A percentile compares a stretch with the other conserved stretches of the same genome.
Conservation (phyloP, 2,797 vertebrate genomes). For the Perodicticus potto region DNA sequence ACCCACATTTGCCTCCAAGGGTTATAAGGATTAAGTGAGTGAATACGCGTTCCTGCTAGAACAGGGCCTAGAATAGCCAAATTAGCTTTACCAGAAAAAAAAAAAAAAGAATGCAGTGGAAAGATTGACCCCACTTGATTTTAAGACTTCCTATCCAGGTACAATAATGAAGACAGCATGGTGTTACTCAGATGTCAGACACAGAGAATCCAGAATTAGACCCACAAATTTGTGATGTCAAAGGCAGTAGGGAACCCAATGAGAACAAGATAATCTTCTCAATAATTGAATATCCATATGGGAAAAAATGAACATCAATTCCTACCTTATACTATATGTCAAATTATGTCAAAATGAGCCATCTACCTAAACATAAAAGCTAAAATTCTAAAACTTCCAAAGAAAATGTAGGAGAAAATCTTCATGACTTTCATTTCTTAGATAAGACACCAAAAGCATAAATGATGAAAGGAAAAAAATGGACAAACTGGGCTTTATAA, state of each 20-base stretch:
- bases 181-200: not conserved
- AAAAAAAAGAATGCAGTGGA: not conserved
- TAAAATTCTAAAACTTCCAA: not conserved
- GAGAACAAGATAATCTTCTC: not conserved
- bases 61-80: not conserved
- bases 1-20: not conserved
- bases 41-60: not conserved
- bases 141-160: not conserved
- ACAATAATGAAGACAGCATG: not conserved
- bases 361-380: not conserved
- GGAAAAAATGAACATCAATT: not conserved
- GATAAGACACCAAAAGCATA: not conserved
- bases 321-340: not conserved
- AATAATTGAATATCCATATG: fast-evolving
- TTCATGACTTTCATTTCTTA: not conserved
- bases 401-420: not conserved
- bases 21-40: not conserved
- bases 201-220: not conserved
- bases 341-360: not conserved
- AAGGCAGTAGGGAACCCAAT: not conserved
- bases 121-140: not conserved
- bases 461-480: not conserved
- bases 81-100: not conserved
- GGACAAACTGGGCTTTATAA: not conserved
- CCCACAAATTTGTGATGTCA: not conserved